Conservation (phyloP, 2,888 invertebrate genomes). For the Macropis europaea region DNA sequence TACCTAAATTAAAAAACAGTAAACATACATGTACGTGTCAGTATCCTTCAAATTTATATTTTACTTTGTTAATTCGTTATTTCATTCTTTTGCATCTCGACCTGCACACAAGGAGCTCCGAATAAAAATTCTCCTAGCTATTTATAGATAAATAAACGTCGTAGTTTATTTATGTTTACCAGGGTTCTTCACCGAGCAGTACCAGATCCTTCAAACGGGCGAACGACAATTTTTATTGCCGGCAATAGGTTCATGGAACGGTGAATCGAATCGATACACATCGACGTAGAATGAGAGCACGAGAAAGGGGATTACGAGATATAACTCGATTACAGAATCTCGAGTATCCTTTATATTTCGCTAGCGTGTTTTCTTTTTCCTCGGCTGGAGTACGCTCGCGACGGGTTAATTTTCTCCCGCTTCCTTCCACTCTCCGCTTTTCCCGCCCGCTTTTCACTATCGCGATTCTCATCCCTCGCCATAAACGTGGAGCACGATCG, state of each 20-base stretch:
- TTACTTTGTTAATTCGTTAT: too few species aligned
- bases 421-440: background rate
- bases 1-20: too few species aligned
- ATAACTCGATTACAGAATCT: conserved; percentile 63
- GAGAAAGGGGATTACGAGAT: conserved; percentile 49
- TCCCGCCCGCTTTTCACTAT: conserved; percentile 18
- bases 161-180: too few species aligned
- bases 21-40: too few species aligned
- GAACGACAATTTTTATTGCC: too few species aligned
- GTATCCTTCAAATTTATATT: too few species aligned
- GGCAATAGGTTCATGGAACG: conserved; percentile 1
- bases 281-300: background rate
- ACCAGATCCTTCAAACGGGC: too few species aligned
- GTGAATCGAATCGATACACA: conserved; percentile 14
- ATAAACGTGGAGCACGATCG: background rate
- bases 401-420: conserved; percentile 65
- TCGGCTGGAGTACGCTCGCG: conserved; percentile 51
- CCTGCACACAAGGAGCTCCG: too few species aligned
- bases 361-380: conserved; percentile 56
- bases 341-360: conserved; percentile 64
- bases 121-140: too few species aligned
- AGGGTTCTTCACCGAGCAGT: too few species aligned
- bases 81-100: too few species aligned
- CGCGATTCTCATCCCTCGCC: background rate
- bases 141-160: too few species aligned